Conservation (phyloP, 2,113 vertebrate genomes). For the Guaruba guarouba region DNA sequence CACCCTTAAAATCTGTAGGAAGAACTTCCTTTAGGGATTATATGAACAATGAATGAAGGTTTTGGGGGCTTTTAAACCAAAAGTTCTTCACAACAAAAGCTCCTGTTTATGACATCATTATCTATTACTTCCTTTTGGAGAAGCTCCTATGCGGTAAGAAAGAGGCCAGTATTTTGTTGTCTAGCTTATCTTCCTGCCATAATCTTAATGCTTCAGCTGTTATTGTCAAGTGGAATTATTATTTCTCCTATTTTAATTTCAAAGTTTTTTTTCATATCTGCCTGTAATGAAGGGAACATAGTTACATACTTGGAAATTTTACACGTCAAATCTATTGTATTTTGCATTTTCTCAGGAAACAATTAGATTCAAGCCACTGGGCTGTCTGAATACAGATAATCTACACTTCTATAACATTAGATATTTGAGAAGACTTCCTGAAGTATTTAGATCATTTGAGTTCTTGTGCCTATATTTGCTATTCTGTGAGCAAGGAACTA, state of each 20-base stretch:
- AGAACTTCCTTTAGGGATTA: not conserved
- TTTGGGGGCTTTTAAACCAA: not conserved
- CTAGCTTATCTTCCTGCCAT: not conserved
- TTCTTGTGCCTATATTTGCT: not conserved
- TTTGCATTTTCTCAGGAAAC: slow-evolving; percentile 9
- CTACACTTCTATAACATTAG: not conserved
- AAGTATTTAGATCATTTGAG: not conserved
- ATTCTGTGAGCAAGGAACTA: not conserved
- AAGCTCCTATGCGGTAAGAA: not conserved
- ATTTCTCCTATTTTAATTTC: slow-evolving; percentile 5
- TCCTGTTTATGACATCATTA: not conserved
- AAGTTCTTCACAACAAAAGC: not conserved
- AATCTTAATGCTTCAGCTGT: not conserved
- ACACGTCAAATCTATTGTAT: not conserved
- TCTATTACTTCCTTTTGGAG: not conserved
- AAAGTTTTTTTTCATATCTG: not conserved
- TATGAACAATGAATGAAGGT: not conserved
- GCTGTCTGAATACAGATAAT: not conserved
- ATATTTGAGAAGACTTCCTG: not conserved
- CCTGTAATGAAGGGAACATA: not conserved
- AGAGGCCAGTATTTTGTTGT: not conserved
- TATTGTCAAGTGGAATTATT: not conserved
- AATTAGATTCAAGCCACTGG: not conserved
- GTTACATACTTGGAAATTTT: not conserved
- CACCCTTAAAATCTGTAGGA: not conserved